These are phyloP conservation scores for Enteromius trimaculatus DNA, from an alignment of 2,797 vertebrate genomes.

Conservation along the genomic window DNA sequence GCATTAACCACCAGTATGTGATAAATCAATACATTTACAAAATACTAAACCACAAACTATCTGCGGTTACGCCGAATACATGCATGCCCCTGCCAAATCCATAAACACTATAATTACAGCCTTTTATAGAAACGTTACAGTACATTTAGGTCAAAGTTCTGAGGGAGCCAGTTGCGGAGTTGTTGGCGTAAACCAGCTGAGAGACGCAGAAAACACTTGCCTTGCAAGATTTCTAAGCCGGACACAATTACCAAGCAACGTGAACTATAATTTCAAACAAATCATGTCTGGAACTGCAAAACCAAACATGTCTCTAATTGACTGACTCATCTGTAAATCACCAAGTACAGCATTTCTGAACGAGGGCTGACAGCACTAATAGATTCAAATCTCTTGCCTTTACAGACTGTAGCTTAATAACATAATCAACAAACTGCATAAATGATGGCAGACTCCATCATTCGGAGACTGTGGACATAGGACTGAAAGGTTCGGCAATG, in stretches of 20 bases:
- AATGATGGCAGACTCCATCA: neutral
- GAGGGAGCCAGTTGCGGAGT: conserved; percentile 46
- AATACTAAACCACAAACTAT: conserved; percentile 56
- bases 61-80: conserved; percentile 32
- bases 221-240: conserved; percentile 48
- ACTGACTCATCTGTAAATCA: conserved; percentile 29
- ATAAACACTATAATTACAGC: conserved; percentile 58
- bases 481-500: neutral
- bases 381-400: conserved; percentile 11
- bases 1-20: conserved; percentile 48
- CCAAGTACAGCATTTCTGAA: conserved; percentile 14
- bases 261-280: conserved; percentile 59
- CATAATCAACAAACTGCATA: neutral
- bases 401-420: neutral
- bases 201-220: conserved; percentile 55
- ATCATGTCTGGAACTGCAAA: conserved; percentile 50
- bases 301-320: conserved; percentile 30
- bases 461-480: neutral
- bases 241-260: conserved; percentile 37
- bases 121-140: conserved; percentile 58
- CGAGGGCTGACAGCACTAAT: neutral
- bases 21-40: conserved; percentile 56
- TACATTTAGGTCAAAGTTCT: conserved; percentile 56
- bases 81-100: conserved; percentile 46
- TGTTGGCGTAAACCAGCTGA: conserved; percentile 35